Base-by-base conservation (phyloP, 2,888 invertebrate genomes). In the Ganaspis brasiliensis region DNA sequence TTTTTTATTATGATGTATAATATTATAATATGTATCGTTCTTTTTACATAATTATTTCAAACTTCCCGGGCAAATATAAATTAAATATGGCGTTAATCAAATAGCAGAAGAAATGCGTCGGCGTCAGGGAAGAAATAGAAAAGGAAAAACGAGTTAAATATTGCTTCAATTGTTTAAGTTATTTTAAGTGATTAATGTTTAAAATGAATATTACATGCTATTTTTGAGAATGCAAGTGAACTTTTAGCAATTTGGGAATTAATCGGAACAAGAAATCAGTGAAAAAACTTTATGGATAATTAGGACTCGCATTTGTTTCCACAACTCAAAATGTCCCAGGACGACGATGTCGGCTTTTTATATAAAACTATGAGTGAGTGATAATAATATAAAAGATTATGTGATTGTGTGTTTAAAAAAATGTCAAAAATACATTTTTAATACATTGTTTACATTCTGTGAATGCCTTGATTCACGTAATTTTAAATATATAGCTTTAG, bases 281-380 rank as follows among this genome's bases (percentile, higher is more conserved):
- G 5, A 24, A 24, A 14, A 45, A 45, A 67, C 14, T 52, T 67
- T 8, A 40, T 8, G 40, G 67, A 67, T 24, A 8, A 16, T 8
- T 40, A 40, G 24, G 19, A n/a, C 19, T 52, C 16, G 16, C 9
- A 19, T 52, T 52, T 5, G 8, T 8, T 52, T 52, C 49, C 37
- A 35, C 14, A 40, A 37, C 37, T 63, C 76, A 82, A 84, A 85
- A 90, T 90, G 90, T 90, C 90, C 76, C 90, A 90, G 81, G 90
- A 90, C 75, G 91, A 91, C 81, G 91, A 91, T 82, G 91, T 91
- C 63, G 90, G 91, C 78, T 91, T 91, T 86, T 86, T 91, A 67
- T 91, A 90, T 81, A 91, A 91, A 87, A 91, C 91, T 45, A 91
- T 91, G 91, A 91, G 91, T 91, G 80, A 91, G 91, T 90, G 76